Evolutionary conservation across 1,140 invertebrate species (phyloP).

Genomic region (Popillia japonica): DNA sequence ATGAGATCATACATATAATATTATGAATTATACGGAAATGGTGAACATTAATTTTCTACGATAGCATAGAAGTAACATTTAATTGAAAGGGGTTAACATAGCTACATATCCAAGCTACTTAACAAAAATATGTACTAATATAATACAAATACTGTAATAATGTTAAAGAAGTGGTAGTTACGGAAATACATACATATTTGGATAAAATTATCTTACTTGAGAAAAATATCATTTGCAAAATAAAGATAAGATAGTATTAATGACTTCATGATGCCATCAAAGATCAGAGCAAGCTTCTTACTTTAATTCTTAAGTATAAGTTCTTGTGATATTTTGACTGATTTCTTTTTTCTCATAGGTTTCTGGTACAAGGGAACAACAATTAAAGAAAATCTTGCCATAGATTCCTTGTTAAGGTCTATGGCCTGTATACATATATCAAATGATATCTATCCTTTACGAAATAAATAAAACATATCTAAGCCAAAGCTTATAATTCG

Average conservation of each 20-base stretch:
- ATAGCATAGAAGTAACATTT: background rate
- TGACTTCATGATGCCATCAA: background rate
- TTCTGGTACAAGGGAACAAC: slow-evolving; percentile 23
- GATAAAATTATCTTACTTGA: no score
- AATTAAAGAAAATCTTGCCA: background rate
- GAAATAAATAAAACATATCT: background rate
- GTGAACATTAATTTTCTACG: background rate
- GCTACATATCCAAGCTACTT: background rate
- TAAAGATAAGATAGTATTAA: no score
- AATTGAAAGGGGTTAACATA: background rate
- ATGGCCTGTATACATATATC: background rate
- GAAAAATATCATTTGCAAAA: no score
- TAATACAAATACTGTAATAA: background rate
- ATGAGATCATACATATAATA: background rate
- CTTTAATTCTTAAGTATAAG: background rate
- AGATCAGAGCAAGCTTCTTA: slow-evolving; percentile 1
- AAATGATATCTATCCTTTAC: no score
- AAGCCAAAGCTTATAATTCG: no score
- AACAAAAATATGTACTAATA: background rate
- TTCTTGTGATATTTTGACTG: background rate
- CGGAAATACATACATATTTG: no score
- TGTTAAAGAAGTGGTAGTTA: no score
- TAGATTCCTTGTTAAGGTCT: background rate
- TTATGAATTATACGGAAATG: background rate
- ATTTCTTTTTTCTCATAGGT: background rate